Base-by-base conservation (phyloP, 1,140 invertebrate genomes). In the Cotesia chilonis region DNA sequence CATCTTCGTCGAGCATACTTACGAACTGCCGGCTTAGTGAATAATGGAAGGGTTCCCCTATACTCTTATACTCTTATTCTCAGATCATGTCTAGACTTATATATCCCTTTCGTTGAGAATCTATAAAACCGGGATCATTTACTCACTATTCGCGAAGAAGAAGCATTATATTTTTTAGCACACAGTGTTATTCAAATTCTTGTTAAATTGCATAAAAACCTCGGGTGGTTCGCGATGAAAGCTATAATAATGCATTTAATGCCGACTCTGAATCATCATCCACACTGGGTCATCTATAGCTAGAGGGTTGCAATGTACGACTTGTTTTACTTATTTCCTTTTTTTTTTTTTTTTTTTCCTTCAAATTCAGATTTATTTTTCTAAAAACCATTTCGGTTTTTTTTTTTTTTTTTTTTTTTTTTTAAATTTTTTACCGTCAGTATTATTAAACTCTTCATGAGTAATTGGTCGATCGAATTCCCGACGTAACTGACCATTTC, bases 141-240 rank as follows among this genome's bases (percentile, higher is more conserved):
- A 47, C 41, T 47, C 52, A 14, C 41, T 38, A 14, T 36, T 73
- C 41, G 63, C 38, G 72, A 20, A 54, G 17, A 38, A 55, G 41
- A 54, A 69, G 60, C 71, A 75, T 74, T 76, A 74, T 77, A 54
- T 71, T 71, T 74, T 74, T 71, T 75, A 55, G 28, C 28, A 74
- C 64, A 71, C 75, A 77, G 73, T 75, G 75, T 83, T 85, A 86
- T 87, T 86, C 85, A 86, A 84, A 86, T 87, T 87, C 85, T 85
- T 84, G 77, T 73, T 80, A 85, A 85, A 86, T 86, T 86, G 81
- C 80, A 82, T 82, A 81, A 83, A 84, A 86, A 82, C 64, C 78
- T 66, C 54, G 63, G 7, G 71, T 77, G 75, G 76, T 79, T 80
- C 75, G 72, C 78, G 75, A 72, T 76, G 20, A 77, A 72, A 64